Conservation (phyloP, 2,888 invertebrate genomes). For the Drosophila quinaria region DNA sequence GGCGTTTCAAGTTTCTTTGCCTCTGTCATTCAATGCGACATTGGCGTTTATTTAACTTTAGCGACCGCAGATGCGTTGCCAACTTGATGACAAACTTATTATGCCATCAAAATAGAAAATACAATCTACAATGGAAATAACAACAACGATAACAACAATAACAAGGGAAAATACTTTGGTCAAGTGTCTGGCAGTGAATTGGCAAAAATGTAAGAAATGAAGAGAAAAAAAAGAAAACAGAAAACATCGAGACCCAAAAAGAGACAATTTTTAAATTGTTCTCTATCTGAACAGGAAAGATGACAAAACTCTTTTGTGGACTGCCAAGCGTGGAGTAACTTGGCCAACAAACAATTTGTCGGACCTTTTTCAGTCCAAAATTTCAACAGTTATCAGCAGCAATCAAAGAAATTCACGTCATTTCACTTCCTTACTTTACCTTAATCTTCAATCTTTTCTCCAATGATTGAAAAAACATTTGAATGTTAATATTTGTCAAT, state of each 20-base stretch:
- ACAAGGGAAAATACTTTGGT: conserved; percentile 53
- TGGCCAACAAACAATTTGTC: conserved; percentile 51
- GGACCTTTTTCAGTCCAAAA: conserved; percentile 29
- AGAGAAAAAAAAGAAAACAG: not conserved
- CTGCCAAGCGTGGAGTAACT: conserved; percentile 34
- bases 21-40: conserved; percentile 28
- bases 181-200: conserved; percentile 70
- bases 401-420: conserved; percentile 44
- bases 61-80: conserved; percentile 39
- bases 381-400: conserved; percentile 60
- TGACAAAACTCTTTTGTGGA: conserved; percentile 64
- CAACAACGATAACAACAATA: conserved; percentile 16
- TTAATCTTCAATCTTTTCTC: not conserved
- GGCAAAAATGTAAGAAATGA: conserved; percentile 50
- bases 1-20: conserved; percentile 26
- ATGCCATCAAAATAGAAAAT: conserved; percentile 32
- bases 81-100: conserved; percentile 51
- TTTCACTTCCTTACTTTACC: not conserved
- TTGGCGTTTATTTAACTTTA: conserved; percentile 35
- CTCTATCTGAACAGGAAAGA: conserved; percentile 30
- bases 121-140: conserved; percentile 27
- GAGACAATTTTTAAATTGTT: conserved; percentile 36
- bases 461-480: conserved; percentile 51
- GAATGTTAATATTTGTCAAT: conserved; percentile 29
- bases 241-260: conserved; percentile 6